Conservation (phyloP, 2,797 vertebrate genomes). For the Vespertilio murinus region DNA sequence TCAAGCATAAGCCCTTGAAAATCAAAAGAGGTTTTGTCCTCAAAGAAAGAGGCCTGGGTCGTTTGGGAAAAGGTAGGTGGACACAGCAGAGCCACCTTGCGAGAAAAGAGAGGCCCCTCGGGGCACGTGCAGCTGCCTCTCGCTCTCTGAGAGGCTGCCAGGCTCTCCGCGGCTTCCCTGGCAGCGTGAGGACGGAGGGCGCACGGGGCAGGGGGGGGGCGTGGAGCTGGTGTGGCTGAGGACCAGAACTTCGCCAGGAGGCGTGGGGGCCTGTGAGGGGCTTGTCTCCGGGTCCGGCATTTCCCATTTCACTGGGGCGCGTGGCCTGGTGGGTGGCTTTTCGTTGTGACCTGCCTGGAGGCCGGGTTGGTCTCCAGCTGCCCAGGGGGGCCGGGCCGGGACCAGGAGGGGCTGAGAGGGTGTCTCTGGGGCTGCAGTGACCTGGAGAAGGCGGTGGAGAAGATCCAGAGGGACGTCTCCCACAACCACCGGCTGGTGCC, state of each 20-base stretch:
- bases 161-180: background rate
- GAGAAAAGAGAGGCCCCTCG: background rate
- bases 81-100: background rate
- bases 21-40: background rate
- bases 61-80: background rate
- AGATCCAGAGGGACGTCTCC: conserved; percentile 94
- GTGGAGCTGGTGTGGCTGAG: background rate
- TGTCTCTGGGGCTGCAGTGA: conserved; percentile 87
- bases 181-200: background rate
- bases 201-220: background rate
- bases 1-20: background rate
- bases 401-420: conserved; percentile 66
- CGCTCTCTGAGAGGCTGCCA: background rate
- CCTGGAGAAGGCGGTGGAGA: conserved; percentile 96
- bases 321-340: background rate
- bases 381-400: conserved; percentile 35
- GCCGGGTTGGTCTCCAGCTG: conserved; percentile 48
- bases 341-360: conserved; percentile 22
- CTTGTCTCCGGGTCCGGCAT: background rate
- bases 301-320: background rate
- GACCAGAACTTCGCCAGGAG: background rate
- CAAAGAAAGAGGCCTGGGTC: conserved; percentile 16
- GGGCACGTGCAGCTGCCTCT: background rate
- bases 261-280: background rate
- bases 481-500: conserved; percentile 93